Conservation (phyloP, 2,113 vertebrate genomes). For the Prinia subflava region DNA sequence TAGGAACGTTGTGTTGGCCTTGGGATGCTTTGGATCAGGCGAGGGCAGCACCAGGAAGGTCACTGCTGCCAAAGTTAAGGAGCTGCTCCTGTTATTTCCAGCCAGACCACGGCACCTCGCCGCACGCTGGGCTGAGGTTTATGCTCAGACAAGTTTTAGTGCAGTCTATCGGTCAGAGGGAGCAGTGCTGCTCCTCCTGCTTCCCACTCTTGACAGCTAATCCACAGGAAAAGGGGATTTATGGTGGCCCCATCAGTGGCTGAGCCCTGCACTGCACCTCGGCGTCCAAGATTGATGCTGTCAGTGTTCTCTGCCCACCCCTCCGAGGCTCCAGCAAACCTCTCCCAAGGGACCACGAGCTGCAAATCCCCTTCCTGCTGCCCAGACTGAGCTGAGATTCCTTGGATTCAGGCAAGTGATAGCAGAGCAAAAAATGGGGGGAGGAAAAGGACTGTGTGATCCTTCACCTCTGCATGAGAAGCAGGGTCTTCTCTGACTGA, state of each 20-base stretch:
- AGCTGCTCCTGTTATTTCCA: neutral
- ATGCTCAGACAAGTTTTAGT: neutral
- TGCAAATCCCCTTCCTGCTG: neutral
- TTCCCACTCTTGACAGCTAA: constrained; percentile 16
- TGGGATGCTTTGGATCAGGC: neutral
- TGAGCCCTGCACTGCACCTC: neutral
- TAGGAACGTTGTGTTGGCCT: neutral
- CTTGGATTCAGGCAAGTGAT: neutral
- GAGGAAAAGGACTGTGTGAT: neutral
- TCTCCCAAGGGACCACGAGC: rapidly evolving
- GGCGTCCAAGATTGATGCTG: neutral
- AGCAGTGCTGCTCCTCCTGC: neutral
- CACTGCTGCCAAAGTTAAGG: neutral
- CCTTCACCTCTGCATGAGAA: neutral
- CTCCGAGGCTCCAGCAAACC: neutral
- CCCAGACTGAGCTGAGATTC: neutral
- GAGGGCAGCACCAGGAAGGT: neutral
- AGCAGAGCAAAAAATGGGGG: neutral
- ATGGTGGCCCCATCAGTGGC: neutral
- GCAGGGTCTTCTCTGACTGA: neutral
- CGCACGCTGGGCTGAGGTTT: neutral
- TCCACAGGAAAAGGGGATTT: constrained; percentile 11
- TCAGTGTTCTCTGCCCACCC: neutral
- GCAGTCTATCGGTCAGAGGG: neutral
- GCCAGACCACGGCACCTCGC: rapidly evolving